Base-by-base conservation (phyloP, 2,888 invertebrate genomes). In the Drosophila mulleri region DNA sequence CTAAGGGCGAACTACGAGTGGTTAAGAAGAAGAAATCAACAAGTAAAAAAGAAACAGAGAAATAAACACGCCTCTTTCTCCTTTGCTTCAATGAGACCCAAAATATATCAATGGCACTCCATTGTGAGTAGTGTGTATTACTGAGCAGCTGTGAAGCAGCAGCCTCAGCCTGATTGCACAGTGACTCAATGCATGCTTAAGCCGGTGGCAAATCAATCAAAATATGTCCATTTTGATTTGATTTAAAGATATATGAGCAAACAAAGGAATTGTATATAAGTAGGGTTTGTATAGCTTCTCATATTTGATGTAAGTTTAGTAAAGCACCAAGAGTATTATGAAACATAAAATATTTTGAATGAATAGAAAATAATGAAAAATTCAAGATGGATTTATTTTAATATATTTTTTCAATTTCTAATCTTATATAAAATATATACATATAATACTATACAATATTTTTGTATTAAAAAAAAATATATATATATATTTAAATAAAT, bases 81-180 rank as follows among this genome's bases (percentile, higher is more conserved):
- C 44, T 59, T 45, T 59, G 58, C 61, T 52, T 52, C 35, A 62
- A 67, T 60, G 65, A 78, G 69, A 59, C 67, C 82, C 82, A 66
- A 75, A 88, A 77, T 78, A 88, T 88, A 88, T 83, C 83, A 83
- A 88, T 83, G 83, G 58, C 75, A 73, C 47, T 41, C 65, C 83
- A 80, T 88, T 83, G 88, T 84, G 29, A 23, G 56, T 57, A 23
- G 56, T 54, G 35, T 57, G 35, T 50, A 20, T 50, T 50, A 20
- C 48, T 57, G 39, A 63, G 69, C 80, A 83, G 80, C 74, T 72
- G 74, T 59, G 50, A 54, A 60, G 23, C 68, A 73, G 23, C 68
- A 69, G 65, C 62, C 52, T 64, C 63, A 53, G 52, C 56, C 64
- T 77, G 62, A 42, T n/a, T 48, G 71, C 54, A 78, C 78, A 72